Base-by-base conservation (phyloP, 2,113 vertebrate species). In the Acanthochromis polyacanthus region DNA sequence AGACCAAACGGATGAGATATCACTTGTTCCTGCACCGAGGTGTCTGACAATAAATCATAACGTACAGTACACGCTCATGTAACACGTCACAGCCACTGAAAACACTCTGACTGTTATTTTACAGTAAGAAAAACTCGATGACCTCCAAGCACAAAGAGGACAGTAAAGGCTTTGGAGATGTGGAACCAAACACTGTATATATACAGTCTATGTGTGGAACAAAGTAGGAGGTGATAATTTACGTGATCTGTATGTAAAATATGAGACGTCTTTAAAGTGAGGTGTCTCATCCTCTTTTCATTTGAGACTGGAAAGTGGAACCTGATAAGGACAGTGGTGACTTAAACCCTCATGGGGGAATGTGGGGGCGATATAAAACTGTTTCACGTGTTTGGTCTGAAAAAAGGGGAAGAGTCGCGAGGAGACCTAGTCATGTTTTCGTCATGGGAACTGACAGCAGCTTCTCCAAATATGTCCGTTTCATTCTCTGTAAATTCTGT, bases 251-350 rank as follows among this genome's bases (percentile, higher is more conserved):
- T 58, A 60, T 86, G 74, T 91, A 81, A 83, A 68, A 72, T 56
- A 45, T 38, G 45, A 74, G 30, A 46, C 46, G 43, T 65, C 38
- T 83, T 59, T 79, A n/a, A 81, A 65, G 28, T 79, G 72, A 32
- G 40, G 69, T 52, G 72, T 50, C 14, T 22, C 45, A 58, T 80
- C 51, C 55, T 72, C 72, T 77, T 71, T 68, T 66, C 59, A 83
- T 60, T 28, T 74, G 72, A 87, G 75, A 71, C 48, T 43, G 77
- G 88, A 85, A 71, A 86, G 89, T 88, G 89, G 65, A 93, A 94
- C 78, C 30, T 19, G 91, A 94, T 91, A 86, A 89, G 90, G 91
- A 92, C 89, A 88, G 69, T 28, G 51, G 75, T 40, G 66, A 85
- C 53, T 64, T 60, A 71, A 84, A 63, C 63, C 63, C 69, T 40